A percentile compares a stretch with the other conserved stretches of the same genome.
These are phyloP conservation scores for Lycaena phlaeas DNA, from an alignment of 2,888 invertebrate genomes.

Conservation along the genomic window DNA sequence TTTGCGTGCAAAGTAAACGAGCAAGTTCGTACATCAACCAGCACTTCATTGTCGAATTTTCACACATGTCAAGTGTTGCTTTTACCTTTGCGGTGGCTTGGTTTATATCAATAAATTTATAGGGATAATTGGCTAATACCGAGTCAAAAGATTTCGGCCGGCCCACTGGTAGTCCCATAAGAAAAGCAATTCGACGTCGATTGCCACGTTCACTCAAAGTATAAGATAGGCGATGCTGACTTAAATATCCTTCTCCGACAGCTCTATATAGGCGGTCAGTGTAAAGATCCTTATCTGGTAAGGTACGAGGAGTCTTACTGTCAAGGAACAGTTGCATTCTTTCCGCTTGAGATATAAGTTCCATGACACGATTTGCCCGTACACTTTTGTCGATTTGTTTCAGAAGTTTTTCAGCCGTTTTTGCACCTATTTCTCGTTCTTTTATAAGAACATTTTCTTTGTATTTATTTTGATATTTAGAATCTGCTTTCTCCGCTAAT, in stretches of 20 bases:
- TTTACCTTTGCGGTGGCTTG: constrained; percentile 46
- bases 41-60: constrained; percentile 59
- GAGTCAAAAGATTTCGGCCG: constrained; percentile 60
- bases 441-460: constrained; percentile 42
- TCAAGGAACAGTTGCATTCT: constrained; percentile 62
- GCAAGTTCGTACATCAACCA: constrained; percentile 62
- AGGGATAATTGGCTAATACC: constrained; percentile 60
- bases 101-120: constrained; percentile 55
- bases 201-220: constrained; percentile 58
- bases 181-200: constrained; percentile 55
- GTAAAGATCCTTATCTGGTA: constrained; percentile 56
- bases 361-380: constrained; percentile 44
- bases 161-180: constrained; percentile 56
- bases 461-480: constrained; percentile 49
- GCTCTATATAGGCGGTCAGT: constrained; percentile 53
- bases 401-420: constrained; percentile 45
- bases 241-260: constrained; percentile 56
- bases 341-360: constrained; percentile 53
- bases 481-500: constrained; percentile 54
- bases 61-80: constrained; percentile 53
- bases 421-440: constrained; percentile 51
- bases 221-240: constrained; percentile 54
- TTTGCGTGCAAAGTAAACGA: constrained; percentile 49
- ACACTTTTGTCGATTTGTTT: constrained; percentile 47
- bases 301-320: constrained; percentile 46